A percentile compares a stretch with the other conserved stretches of the same genome.
These are phyloP conservation scores for Alloplasta piceator DNA, from an alignment of 2,888 invertebrate species.

Conservation along the genomic window DNA sequence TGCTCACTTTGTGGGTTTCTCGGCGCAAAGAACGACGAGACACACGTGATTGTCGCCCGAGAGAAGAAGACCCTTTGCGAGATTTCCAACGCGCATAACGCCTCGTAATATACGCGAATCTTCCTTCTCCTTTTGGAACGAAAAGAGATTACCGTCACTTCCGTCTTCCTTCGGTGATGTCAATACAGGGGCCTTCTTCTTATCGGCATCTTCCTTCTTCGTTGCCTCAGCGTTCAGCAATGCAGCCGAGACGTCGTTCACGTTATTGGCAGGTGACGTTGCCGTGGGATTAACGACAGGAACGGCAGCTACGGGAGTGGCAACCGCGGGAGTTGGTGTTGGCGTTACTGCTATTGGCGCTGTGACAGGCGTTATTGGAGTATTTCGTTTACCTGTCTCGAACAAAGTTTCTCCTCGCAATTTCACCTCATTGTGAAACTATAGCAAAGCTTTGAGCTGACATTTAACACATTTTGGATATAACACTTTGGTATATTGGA, in stretches of 20 bases:
- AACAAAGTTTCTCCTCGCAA: not conserved
- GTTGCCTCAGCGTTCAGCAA: constrained; percentile 77
- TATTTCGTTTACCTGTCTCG: constrained; percentile 73
- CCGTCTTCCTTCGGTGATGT: constrained; percentile 87
- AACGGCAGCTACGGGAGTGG: constrained; percentile 50
- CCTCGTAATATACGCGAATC: constrained; percentile 93
- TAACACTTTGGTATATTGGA: too few species aligned
- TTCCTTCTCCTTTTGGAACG: constrained; percentile 88
- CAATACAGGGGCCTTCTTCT: constrained; percentile 81
- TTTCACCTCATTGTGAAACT: not conserved
- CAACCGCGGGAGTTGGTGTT: constrained; percentile 42
- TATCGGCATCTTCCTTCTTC: constrained; percentile 84
- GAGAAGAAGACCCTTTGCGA: constrained; percentile 95
- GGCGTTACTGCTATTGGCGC: constrained; percentile 34
- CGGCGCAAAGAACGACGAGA: constrained; percentile 96
- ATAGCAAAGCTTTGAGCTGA: too few species aligned
- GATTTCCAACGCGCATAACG: constrained; percentile 97
- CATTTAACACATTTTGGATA: too few species aligned
- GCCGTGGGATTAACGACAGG: constrained; percentile 28
- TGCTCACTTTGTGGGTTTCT: constrained; percentile 91
- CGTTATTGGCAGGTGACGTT: constrained; percentile 56
- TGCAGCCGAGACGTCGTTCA: constrained; percentile 54
- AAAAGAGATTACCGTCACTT: constrained; percentile 88
- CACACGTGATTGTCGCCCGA: constrained; percentile 95
- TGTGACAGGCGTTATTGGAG: constrained; percentile 22